A percentile compares a stretch with the other conserved stretches of the same genome.
phyloP scores from a whole-genome alignment of 37 sponge, comb jelly and placozoan species.

The Cliona cf. orientalis region DNA sequence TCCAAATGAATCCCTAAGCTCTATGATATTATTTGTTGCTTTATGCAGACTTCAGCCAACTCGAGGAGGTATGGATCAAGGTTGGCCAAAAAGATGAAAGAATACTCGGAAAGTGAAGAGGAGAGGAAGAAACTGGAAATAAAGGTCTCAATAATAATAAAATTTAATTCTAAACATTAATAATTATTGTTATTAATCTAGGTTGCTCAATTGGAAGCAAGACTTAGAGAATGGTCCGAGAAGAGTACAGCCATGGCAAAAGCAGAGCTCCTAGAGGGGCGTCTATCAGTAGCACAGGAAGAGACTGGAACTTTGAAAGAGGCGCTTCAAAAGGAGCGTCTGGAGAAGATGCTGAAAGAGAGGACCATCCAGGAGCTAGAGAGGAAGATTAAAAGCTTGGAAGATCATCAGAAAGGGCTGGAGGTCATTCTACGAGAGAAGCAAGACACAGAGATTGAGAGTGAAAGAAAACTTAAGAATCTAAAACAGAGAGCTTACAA shows the following conservation, averaged over 20 bases:
- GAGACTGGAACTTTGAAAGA: background rate
- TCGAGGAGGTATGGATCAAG: slow-evolving; percentile 37
- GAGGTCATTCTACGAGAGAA: slow-evolving; percentile 24
- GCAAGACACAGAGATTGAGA: background rate
- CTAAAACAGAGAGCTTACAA: slow-evolving; percentile 6
- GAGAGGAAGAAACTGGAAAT: background rate
- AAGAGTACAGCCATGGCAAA: background rate
- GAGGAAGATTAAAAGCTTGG: background rate
- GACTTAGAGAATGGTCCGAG: background rate
- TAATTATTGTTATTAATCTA: slow-evolving; percentile 3
- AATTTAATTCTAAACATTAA: background rate
- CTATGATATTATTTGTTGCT: background rate
- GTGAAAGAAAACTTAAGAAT: background rate
- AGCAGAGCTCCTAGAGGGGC: background rate
- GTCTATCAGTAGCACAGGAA: background rate
- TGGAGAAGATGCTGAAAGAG: background rate
- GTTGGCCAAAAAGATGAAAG: slow-evolving; percentile 46
- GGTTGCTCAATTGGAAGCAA: background rate
- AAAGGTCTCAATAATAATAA: slow-evolving; percentile 7
- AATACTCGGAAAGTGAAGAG: slow-evolving; percentile 1
- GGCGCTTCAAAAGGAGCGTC: background rate
- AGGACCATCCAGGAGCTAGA: background rate
- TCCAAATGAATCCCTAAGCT: background rate
- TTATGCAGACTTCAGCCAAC: background rate
- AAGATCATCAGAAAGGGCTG: background rate